Base-by-base conservation (phyloP, 2,888 invertebrate genomes). In the Caenorhabditis panamensis region DNA sequence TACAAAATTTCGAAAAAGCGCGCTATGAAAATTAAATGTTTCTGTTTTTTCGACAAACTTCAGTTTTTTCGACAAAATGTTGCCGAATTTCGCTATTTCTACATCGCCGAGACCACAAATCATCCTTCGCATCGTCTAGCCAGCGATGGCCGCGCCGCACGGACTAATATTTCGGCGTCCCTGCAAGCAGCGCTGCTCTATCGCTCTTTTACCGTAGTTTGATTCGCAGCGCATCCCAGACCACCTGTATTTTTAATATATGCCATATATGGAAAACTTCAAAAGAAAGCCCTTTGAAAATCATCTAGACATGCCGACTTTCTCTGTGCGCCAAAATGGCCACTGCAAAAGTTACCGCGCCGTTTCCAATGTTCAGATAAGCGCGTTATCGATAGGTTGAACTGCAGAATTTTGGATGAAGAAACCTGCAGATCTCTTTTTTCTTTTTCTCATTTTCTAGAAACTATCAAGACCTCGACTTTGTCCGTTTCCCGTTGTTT, bases 161-260 rank as follows among this genome's bases (percentile, higher is more conserved):
- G 63, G 63, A 56, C 72, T 47, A 63, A 18, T 36, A 63, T 47
- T 58, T n/a, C 36, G 18, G 28, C 71, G 31, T 11, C 72, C 63
- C 44, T 16, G 37, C 18, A 28, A 47, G 41, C 49, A 49, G 26
- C 51, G 28, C 28, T 73, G 72, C 79, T 67, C 68, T 62, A 68
- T 49, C 47, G 54, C 24, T 37, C 16, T 20, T 59, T 31, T 49
- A 73, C 64, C 73, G 73, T 75, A 73, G 69, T 75, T 79, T 64
- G 73, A 79, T 75, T 49, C 59, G 68, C 79, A 68, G 36, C 24
- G 47, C 58, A 53, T 68, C 59, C 59, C 54, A 64, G 49, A 64
- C 58, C 73, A 44, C 53, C 44, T 31, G 56, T 63, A 68, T 56
- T 73, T 68, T 58, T 68, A 49, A 58, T 63, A 63, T 56, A 44